A percentile compares a stretch with the other conserved stretches of the same genome.
These are phyloP conservation scores for Hippopotamyrus pictus DNA, from an alignment of 2,797 vertebrate species.

Conservation along the genomic window DNA sequence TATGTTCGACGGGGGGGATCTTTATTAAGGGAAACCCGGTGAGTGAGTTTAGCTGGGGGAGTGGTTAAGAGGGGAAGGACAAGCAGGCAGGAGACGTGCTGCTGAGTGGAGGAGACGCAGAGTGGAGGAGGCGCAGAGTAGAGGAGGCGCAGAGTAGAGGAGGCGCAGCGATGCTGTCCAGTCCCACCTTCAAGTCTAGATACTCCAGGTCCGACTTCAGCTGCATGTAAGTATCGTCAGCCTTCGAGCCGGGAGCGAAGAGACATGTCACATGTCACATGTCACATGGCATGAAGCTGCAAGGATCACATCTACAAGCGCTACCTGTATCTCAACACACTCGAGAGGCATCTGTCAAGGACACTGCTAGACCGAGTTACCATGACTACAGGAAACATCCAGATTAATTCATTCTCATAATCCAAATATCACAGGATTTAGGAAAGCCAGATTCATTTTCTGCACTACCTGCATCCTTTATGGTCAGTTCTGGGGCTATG, in stretches of 20 bases:
- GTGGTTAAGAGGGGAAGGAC: background rate
- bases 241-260: constrained; percentile 64
- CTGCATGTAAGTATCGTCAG: constrained; percentile 95
- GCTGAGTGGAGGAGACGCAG: background rate
- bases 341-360: background rate
- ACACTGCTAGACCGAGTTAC: background rate
- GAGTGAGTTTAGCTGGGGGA: background rate
- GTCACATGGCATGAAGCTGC: background rate
- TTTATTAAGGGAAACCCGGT: background rate
- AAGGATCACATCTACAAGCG: background rate
- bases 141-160: background rate
- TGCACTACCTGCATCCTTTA: background rate
- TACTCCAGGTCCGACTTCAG: constrained; percentile 99
- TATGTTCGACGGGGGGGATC: background rate
- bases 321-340: background rate
- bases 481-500: background rate
- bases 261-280: background rate
- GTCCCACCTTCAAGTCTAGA: constrained; percentile 93
- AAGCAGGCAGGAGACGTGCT: background rate
- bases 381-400: background rate
- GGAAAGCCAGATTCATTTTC: background rate
- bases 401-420: background rate
- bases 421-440: background rate
- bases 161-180: constrained; percentile 21
- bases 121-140: background rate